These are phyloP conservation scores for Diplodus puntazzo DNA, from an alignment of 2,797 vertebrate species.

Conservation along the genomic window DNA sequence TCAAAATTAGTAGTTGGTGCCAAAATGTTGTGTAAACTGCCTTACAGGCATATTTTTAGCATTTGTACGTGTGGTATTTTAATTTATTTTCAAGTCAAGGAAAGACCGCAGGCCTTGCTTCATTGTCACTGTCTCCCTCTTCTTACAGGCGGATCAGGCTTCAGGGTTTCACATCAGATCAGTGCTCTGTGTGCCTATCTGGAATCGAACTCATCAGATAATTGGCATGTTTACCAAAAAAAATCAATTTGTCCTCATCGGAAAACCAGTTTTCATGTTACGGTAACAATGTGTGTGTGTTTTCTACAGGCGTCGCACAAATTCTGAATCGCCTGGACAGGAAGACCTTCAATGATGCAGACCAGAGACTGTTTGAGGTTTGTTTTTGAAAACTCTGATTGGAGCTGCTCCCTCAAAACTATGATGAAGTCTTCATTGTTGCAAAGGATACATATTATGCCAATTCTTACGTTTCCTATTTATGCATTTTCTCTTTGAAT, in stretches of 20 bases:
- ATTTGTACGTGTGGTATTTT: background rate
- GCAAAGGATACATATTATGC: background rate
- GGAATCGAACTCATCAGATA: conserved; percentile 89
- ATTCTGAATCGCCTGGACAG: conserved; percentile 88
- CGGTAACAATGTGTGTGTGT: background rate
- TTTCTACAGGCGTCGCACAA: conserved; percentile 85
- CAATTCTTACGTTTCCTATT: background rate
- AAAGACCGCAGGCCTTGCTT: background rate
- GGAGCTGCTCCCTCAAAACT: background rate
- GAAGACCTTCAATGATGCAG: conserved; percentile 88
- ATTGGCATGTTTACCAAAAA: conserved; percentile 79
- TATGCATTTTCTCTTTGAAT: conserved; percentile 7
- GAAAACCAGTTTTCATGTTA: background rate
- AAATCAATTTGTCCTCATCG: conserved; percentile 8
- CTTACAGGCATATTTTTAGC: background rate
- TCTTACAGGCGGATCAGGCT: conserved; percentile 84
- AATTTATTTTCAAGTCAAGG: background rate
- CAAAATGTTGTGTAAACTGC: background rate
- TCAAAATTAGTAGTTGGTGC: background rate
- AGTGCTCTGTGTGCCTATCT: conserved; percentile 88
- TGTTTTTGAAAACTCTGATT: background rate
- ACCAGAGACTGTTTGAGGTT: conserved; percentile 89
- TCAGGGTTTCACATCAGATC: conserved; percentile 89
- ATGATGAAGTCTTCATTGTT: background rate
- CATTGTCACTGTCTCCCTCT: conserved; percentile 10